phyloP scores from a whole-genome alignment of 1,140 invertebrate species.

The Drosophila kurseongensis region DNA sequence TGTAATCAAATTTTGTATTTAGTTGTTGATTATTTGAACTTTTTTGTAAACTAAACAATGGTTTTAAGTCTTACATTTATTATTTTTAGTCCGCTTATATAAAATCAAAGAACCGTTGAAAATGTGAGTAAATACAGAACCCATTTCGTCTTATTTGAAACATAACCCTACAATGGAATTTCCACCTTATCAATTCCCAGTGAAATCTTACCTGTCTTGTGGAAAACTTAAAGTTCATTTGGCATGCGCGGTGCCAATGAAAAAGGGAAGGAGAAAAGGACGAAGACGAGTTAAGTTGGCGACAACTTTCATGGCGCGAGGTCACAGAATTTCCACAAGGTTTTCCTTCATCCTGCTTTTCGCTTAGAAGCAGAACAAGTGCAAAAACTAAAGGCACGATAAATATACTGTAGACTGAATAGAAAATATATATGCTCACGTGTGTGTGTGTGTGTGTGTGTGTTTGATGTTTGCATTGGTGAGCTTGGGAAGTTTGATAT shows the following conservation, averaged over 20 bases:
- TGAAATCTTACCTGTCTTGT: slow-evolving; percentile 22
- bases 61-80: too few relatives aligned
- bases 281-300: slow-evolving; percentile 43
- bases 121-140: too few relatives aligned
- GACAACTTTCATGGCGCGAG: slow-evolving; percentile 72
- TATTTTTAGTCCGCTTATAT: too few relatives aligned
- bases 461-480: slow-evolving; percentile 53
- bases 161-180: slow-evolving; percentile 45
- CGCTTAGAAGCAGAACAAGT: slow-evolving; percentile 58
- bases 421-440: slow-evolving; percentile 18
- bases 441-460: slow-evolving; percentile 37
- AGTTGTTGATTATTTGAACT: too few relatives aligned
- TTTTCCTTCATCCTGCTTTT: slow-evolving; percentile 26
- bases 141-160: too few relatives aligned
- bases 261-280: slow-evolving; percentile 16
- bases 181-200: neutral
- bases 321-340: slow-evolving; percentile 71
- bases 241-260: slow-evolving; percentile 37
- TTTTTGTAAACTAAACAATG: too few relatives aligned
- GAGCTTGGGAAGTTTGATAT: slow-evolving; percentile 69
- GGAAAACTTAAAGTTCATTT: slow-evolving; percentile 59
- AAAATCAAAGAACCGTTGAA: too few relatives aligned
- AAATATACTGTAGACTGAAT: slow-evolving; percentile 55
- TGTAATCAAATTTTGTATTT: too few relatives aligned
- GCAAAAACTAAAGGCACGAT: slow-evolving; percentile 72